Conservation (phyloP, 2,888 invertebrate species). For the Agonum fuliginosum region DNA sequence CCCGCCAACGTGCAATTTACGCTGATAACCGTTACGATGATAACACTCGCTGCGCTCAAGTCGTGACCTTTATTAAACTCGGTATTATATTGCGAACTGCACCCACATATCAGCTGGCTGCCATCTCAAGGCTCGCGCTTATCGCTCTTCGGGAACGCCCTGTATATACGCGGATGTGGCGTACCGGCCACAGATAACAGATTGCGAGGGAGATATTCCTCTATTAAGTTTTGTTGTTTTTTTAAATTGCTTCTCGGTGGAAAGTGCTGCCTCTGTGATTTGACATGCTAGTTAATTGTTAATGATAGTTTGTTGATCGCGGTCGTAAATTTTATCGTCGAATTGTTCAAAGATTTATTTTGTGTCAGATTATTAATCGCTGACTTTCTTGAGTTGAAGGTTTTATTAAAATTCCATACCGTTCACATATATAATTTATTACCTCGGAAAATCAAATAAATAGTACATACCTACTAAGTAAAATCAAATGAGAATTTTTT, state of each 20-base stretch:
- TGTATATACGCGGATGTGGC: constrained; percentile 47
- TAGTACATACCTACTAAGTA: too few species aligned
- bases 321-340: constrained; percentile 20
- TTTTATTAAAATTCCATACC: background rate
- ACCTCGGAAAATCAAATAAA: too few species aligned
- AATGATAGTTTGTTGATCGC: constrained; percentile 24
- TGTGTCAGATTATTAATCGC: constrained; percentile 20
- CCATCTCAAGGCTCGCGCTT: constrained; percentile 30
- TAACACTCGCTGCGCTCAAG: constrained; percentile 42
- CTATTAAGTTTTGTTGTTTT: background rate
- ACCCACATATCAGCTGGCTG: constrained; percentile 51
- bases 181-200: constrained; percentile 8
- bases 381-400: background rate
- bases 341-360: constrained; percentile 39
- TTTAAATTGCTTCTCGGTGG: background rate
- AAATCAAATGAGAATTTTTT: too few species aligned
- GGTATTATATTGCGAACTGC: constrained; percentile 55
- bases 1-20: constrained; percentile 47
- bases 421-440: too few species aligned
- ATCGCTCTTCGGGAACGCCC: constrained; percentile 50
- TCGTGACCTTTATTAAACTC: constrained; percentile 55
- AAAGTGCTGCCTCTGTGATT: constrained; percentile 16
- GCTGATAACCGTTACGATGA: constrained; percentile 54
- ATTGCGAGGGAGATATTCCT: background rate
- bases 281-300: constrained; percentile 46